phyloP scores from a whole-genome alignment of 2,797 vertebrate species.

The Helarctos malayanus region DNA sequence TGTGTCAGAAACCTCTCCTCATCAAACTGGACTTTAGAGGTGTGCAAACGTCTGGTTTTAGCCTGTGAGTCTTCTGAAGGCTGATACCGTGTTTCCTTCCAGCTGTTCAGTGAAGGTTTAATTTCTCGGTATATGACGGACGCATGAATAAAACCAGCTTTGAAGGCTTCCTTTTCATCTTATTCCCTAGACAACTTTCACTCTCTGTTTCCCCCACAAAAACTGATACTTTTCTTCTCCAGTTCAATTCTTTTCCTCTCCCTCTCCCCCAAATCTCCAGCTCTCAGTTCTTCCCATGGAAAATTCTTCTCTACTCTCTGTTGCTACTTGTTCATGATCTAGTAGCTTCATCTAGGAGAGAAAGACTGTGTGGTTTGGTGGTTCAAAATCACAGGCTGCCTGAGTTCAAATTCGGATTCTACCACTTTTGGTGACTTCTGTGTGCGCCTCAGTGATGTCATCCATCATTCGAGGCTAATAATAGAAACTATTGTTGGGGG shows the following conservation, averaged over 20 bases:
- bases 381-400: neutral
- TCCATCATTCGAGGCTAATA: neutral
- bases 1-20: neutral
- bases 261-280: neutral
- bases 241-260: constrained; percentile 16
- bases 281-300: neutral
- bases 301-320: neutral
- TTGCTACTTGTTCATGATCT: neutral
- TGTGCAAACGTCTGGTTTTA: constrained; percentile 45
- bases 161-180: constrained; percentile 48
- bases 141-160: constrained; percentile 28
- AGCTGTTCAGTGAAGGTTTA: constrained; percentile 30
- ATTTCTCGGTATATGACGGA: constrained; percentile 4
- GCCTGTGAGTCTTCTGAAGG: neutral
- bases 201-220: neutral
- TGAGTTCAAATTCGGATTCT: neutral
- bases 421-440: neutral
- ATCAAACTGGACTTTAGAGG: constrained; percentile 34
- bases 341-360: neutral
- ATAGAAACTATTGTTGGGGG: neutral
- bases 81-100: constrained; percentile 52
- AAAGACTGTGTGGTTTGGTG: neutral
- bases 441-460: neutral
- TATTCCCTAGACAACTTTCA: neutral
- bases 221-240: neutral